Base-by-base conservation (phyloP, 1,140 invertebrate genomes). In the Eueides isabella region DNA sequence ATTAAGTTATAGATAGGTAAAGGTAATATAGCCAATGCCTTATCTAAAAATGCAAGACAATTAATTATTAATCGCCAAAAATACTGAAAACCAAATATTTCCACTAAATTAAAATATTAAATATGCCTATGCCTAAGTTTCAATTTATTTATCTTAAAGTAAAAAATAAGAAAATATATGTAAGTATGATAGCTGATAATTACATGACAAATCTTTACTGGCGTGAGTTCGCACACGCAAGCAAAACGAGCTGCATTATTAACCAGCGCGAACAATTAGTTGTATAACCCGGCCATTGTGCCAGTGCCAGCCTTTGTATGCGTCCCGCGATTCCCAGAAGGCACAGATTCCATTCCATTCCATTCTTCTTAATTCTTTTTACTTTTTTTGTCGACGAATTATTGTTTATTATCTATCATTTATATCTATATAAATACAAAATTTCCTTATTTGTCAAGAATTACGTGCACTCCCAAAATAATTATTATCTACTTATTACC, bases 221-320 rank as follows among this genome's bases (percentile, higher is more conserved):
- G 48, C 67, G 29, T 55, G 48, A 63, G 61, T 63, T 30, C 68
- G 61, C 38, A 75, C 63, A 66, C 44, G 44, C 85, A 87, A 89
- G 88, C 84, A 88, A 85, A 88, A 87, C 85, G 75, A 81, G 79
- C 75, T 82, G 84, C 80, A 90, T 88, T 90, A 92, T 90, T 89
- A 90, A 86, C 80, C 83, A 83, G 87, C 84, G 89, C 86, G 85
- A 90, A 92, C 90, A 90, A 91, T 91, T 92, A 91, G 85, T 91
- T 90, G 90, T 90, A 87, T 87, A 90, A 87, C 84, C 74, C 86
- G 81, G 82, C 82, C 80, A 85, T 89, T 89, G 84, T 89, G 84
- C 35, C 35, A 14, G 35, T 38, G 81, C 71, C 78, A 84, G 79
- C 77, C 78, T 83, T 84, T 87, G 84, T 84, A 85, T 86, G 86